These are phyloP conservation scores for Indicator indicator DNA, from an alignment of 2,113 vertebrate species.

Conservation along the genomic window DNA sequence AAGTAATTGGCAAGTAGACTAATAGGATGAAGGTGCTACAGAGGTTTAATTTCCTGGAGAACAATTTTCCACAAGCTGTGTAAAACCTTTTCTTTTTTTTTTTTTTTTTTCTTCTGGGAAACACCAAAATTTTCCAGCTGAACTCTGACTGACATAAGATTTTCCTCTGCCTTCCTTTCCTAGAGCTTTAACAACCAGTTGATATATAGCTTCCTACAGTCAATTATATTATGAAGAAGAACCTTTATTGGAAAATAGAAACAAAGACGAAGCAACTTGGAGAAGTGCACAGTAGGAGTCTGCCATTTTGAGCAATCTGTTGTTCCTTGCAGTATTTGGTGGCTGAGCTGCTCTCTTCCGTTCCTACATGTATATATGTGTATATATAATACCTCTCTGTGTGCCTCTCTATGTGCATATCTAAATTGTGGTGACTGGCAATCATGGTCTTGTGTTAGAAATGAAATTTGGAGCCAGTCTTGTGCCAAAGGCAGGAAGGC, in stretches of 20 bases:
- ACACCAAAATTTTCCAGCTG: neutral
- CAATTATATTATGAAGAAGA: neutral
- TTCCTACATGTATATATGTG: neutral
- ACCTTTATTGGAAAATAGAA: neutral
- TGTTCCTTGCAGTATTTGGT: neutral
- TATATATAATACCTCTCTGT: neutral
- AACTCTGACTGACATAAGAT: neutral
- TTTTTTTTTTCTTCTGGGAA: no score
- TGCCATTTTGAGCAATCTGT: neutral
- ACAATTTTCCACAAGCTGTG: neutral
- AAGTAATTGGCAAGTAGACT: neutral
- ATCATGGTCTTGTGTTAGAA: fast-evolving
- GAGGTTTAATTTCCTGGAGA: slow-evolving; percentile 32
- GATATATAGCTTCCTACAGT: neutral
- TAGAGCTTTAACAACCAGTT: neutral
- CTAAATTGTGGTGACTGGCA: neutral
- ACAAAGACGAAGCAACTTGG: neutral
- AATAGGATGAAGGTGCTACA: neutral
- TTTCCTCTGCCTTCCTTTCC: neutral
- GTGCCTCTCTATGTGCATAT: neutral
- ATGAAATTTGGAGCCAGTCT: neutral
- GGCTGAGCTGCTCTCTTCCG: neutral
- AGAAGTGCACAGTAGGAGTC: neutral
- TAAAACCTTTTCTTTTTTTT: neutral
- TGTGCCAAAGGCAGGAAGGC: fast-evolving